A percentile compares a stretch with the other conserved stretches of the same genome.
Evolutionary conservation across 1,140 invertebrate species (phyloP).

Genomic region (Hycleus phaleratus): DNA sequence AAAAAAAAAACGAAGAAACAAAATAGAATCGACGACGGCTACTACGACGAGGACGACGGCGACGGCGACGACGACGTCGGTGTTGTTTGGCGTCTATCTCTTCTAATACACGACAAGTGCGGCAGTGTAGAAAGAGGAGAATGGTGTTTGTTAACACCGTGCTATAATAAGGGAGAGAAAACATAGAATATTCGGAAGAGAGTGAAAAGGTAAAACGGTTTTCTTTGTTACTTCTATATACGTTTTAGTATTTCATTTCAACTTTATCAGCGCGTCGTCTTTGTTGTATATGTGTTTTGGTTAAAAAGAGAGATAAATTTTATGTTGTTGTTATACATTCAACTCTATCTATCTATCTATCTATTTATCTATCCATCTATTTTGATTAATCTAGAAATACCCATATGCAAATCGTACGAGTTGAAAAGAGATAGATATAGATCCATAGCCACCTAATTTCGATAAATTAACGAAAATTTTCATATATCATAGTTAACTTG

Average conservation of each 20-base stretch:
- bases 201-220: constrained; percentile 37
- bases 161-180: too few relatives aligned
- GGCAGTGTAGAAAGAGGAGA: background rate
- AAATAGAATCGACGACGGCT: too few relatives aligned
- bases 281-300: constrained; percentile 27
- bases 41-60: constrained; percentile 2
- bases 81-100: constrained; percentile 11
- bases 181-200: background rate
- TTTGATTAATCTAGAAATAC: too few relatives aligned
- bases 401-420: too few relatives aligned
- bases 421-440: too few relatives aligned
- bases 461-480: too few relatives aligned
- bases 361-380: too few relatives aligned
- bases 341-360: too few relatives aligned
- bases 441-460: too few relatives aligned
- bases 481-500: too few relatives aligned
- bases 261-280: constrained; percentile 38
- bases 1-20: too few relatives aligned
- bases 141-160: too few relatives aligned
- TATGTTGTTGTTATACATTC: constrained; percentile 3
- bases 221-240: constrained; percentile 38
- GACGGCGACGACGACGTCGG: background rate
- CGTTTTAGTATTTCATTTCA: constrained; percentile 37
- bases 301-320: constrained; percentile 38
- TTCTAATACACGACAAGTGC: constrained; percentile 13